Evolutionary conservation across 2,797 vertebrate genomes (phyloP), one percentile per base, ranked within the genome.

Genomic region (Helostoma temminkii): DNA sequence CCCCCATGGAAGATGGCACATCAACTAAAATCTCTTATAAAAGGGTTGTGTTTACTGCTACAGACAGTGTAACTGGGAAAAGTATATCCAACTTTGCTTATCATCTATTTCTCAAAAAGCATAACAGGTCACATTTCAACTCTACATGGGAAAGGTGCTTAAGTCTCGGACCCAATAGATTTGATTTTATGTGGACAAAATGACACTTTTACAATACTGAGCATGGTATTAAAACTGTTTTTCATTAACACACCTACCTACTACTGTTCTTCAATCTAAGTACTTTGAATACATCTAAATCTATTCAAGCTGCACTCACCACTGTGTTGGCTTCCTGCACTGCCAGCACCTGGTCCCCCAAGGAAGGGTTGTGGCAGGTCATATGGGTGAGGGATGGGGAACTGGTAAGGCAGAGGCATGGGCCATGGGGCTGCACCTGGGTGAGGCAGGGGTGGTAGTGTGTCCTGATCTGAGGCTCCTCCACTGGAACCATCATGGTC

Each of bases 401-500:
- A 99, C 82, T 98, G 97, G 86, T 99, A 99, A 0, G 97, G 97
- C 84, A 99, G 94, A 39, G 96, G 91, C 91, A 97, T 95, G 61
- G 98, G 98, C 98, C 98, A 99, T 0, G 98, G 97, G 5, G 97
- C 96, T 0, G 97, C 95, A 53, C 96, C 96, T 0, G 98, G 96
- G 83, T 98, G 96, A 0, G 98, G 97, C 53, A 99, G 91, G 0
- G 98, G 98, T 57, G 96, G 97, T 75, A 99, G 89, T 0, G 97
- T 99, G 93, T 99, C 98, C 90, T 99, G 98, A 89, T 99, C 98
- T 0, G 98, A 99, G 6, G 97, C 96, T 0, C 98, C 96, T 1
- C 98, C 98, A 0, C 98, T 99, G 84, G 98, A 99, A 32, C 98
- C 98, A 2, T 99, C 98, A 0, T 99, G 97, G 84, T 99, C 98